These are phyloP conservation scores for Ariolimax columbianus DNA, from an alignment of 2,888 invertebrate species.

Conservation along the genomic window DNA sequence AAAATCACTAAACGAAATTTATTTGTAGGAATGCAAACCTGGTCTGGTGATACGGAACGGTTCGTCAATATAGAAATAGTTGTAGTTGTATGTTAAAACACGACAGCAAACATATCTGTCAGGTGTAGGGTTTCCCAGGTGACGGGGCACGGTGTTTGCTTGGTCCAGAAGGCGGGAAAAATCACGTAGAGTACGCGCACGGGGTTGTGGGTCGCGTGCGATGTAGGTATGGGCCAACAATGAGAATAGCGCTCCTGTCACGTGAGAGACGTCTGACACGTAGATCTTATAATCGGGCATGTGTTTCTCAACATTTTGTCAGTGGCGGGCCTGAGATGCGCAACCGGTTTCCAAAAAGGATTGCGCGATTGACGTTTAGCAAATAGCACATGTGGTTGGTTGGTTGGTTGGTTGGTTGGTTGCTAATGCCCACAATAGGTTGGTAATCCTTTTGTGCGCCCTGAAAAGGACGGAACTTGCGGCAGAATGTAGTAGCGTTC, in stretches of 20 bases:
- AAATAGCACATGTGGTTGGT: too few species aligned
- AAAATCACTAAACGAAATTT: background rate
- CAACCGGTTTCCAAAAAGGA: too few species aligned
- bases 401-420: too few species aligned
- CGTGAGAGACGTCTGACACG: background rate
- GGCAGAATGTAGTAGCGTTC: too few species aligned
- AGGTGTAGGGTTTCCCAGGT: background rate
- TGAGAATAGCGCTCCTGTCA: background rate
- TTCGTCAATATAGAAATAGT: slow-evolving; percentile 4
- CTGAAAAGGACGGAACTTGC: too few species aligned
- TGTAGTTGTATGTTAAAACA: slow-evolving; percentile 26
- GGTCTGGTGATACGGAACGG: background rate
- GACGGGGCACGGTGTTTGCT: slow-evolving; percentile 20
- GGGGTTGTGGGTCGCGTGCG: slow-evolving; percentile 30
- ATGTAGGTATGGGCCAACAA: slow-evolving; percentile 26
- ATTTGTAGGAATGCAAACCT: background rate
- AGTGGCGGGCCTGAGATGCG: too few species aligned
- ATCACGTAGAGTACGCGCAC: slow-evolving; percentile 35
- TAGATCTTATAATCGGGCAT: background rate
- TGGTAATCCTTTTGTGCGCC: too few species aligned
- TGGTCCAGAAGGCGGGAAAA: background rate
- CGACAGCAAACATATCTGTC: background rate
- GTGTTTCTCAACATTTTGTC: background rate
- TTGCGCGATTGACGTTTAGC: too few species aligned
- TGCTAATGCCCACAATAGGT: too few species aligned